Conservation (phyloP, 2,797 vertebrate species). For the Myotis findleyi region DNA sequence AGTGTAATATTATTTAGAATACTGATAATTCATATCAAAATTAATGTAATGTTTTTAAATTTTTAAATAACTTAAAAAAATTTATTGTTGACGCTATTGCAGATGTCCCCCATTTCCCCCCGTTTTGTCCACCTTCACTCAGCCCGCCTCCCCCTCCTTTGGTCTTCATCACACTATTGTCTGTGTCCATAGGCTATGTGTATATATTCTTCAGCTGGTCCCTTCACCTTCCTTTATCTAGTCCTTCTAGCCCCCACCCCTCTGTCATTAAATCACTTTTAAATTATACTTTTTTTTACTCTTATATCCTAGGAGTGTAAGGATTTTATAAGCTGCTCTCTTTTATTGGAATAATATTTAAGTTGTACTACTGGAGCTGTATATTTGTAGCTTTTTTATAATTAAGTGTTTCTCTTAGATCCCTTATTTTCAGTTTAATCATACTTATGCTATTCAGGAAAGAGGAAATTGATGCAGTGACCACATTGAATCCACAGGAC, state of each 20-base stretch:
- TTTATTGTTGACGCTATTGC: neutral
- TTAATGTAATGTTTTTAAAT: neutral
- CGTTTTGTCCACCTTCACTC: neutral
- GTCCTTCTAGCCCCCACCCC: neutral
- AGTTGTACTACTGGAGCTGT: neutral
- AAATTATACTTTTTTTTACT: neutral
- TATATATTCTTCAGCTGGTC: neutral
- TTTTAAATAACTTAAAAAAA: neutral
- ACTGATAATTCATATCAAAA: conserved; percentile 18
- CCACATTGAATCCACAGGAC: neutral
- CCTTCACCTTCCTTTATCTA: neutral
- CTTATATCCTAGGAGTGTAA: conserved; percentile 40
- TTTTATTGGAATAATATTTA: conserved; percentile 51
- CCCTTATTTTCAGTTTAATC: conserved; percentile 58
- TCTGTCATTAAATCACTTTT: neutral
- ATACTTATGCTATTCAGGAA: neutral
- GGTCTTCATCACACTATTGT: neutral
- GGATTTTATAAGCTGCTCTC: conserved; percentile 23
- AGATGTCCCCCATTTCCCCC: neutral
- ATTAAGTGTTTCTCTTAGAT: conserved; percentile 32
- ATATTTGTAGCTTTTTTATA: conserved; percentile 11
- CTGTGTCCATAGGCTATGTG: neutral
- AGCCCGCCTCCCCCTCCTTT: neutral
- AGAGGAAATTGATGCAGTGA: neutral
- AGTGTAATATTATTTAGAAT: neutral